These are phyloP conservation scores for Albula glossodonta DNA, from an alignment of 2,113 vertebrate species.

Conservation along the genomic window DNA sequence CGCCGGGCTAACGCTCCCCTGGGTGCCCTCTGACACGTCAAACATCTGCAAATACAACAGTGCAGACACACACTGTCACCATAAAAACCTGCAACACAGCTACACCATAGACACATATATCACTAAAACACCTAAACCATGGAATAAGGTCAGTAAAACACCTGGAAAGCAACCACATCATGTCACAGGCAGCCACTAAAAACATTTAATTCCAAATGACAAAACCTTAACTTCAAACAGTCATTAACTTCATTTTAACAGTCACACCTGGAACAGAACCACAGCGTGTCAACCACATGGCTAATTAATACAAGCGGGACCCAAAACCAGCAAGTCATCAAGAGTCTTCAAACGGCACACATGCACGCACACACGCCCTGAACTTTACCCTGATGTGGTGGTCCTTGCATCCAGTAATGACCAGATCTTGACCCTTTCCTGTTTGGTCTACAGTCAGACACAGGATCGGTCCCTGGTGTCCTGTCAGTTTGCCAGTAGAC, in stretches of 20 bases:
- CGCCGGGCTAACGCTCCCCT: conserved; percentile 70
- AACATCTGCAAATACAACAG: conserved; percentile 78
- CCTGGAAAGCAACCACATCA: not conserved
- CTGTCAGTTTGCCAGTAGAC: conserved; percentile 90
- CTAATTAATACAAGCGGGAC: no score
- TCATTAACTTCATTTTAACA: not conserved
- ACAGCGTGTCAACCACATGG: no score
- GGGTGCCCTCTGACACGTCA: conserved; percentile 39
- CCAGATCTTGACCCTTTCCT: conserved; percentile 86
- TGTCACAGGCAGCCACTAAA: no score
- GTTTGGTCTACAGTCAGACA: conserved; percentile 92
- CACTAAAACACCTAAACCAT: no score
- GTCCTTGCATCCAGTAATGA: conserved; percentile 95
- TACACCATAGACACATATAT: no score
- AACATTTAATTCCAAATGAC: not conserved
- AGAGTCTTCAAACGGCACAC: not conserved
- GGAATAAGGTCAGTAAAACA: not conserved
- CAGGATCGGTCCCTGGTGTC: conserved; percentile 95
- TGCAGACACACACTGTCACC: not conserved
- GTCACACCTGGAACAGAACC: not conserved
- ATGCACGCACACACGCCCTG: not conserved
- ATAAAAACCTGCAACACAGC: not conserved
- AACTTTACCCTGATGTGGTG: conserved; percentile 90
- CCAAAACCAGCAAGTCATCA: no score
- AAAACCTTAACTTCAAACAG: not conserved